Evolutionary conservation across 2,113 vertebrate species (phyloP), one percentile per base, ranked within the genome.

Genomic region (Triplophysa rosa): DNA sequence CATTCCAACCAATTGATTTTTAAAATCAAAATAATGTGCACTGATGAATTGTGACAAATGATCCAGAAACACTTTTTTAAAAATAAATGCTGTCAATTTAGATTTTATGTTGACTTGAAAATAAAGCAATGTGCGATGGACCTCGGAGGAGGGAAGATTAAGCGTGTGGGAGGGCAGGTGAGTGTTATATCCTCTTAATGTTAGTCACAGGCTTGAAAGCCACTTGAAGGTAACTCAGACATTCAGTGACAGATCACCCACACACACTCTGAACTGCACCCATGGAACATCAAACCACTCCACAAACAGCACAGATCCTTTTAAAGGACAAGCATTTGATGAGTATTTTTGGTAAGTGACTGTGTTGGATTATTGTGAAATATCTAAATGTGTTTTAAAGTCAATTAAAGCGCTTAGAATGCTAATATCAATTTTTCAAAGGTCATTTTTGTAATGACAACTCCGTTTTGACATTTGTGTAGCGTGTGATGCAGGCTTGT

Each of bases 121-220:
- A 56, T 19, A 16, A 56, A 9, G 19, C 9, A 10, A 11, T 29
- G 40, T n/a, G 58, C 23, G 17, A 16, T 26, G 24, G 29, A n/a
- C 14, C 37, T 61, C 54, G 33, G 56, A 70, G 77, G 66, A 49
- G 54, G 66, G 54, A 24, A 61, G 56, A 68, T 1, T 6, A 21
- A 3, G 19, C 21, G 42, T 29, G 66, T 78, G 77, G 66, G 66
- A 42, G 23, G 14, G 67, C 11, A 71, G 45, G 67, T 56, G 68
- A 72, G 69, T 5, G 37, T 37, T 63, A 64, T 63, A 80, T 62
- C 58, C 29, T 59, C 54, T 58, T 58, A 68, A 16, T 23, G 64
- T 80, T 80, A 80, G 67, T 80, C 59, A 80, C 24, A 80, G 45
- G 40, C 19, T 72, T 52, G 26, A 72, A 40, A 59, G 59, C 49